Evolutionary conservation across 2,797 vertebrate genomes (phyloP).

Genomic region (Neosalanx taihuensis): DNA sequence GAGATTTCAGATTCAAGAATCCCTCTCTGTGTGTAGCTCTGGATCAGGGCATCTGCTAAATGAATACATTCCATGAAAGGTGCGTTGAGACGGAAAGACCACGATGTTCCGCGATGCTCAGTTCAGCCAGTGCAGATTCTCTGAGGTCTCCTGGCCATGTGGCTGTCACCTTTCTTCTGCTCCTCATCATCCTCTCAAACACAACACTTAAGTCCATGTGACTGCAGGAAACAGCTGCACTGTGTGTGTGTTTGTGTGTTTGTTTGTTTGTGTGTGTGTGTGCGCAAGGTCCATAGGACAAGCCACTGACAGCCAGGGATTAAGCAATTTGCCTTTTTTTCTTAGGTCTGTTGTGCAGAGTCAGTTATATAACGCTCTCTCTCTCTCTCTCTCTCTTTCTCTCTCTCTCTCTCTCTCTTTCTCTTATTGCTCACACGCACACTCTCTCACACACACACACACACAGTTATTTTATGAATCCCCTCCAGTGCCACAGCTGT

Average conservation of each 20-base stretch:
- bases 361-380: conserved; percentile 58
- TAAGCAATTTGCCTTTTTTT: conserved; percentile 63
- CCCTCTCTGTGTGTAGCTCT: no score
- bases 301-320: conserved; percentile 44
- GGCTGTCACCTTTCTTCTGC: neutral
- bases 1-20: no score
- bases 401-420: neutral
- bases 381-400: neutral
- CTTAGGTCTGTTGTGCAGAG: conserved; percentile 59
- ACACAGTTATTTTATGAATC: conserved; percentile 37
- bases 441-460: neutral
- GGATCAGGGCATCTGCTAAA: no score
- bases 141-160: neutral
- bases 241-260: conserved; percentile 2
- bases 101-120: no score
- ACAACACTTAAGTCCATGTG: conserved; percentile 34
- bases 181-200: neutral
- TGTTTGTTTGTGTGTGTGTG: neutral
- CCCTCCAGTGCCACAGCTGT: conserved; percentile 49
- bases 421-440: no score
- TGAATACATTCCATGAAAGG: no score
- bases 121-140: no score
- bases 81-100: no score
- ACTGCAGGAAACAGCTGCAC: conserved; percentile 50
- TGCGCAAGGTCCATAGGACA: conserved; percentile 20